phyloP scores from a whole-genome alignment of 2,888 invertebrate genomes.

The Tipula vernalis region DNA sequence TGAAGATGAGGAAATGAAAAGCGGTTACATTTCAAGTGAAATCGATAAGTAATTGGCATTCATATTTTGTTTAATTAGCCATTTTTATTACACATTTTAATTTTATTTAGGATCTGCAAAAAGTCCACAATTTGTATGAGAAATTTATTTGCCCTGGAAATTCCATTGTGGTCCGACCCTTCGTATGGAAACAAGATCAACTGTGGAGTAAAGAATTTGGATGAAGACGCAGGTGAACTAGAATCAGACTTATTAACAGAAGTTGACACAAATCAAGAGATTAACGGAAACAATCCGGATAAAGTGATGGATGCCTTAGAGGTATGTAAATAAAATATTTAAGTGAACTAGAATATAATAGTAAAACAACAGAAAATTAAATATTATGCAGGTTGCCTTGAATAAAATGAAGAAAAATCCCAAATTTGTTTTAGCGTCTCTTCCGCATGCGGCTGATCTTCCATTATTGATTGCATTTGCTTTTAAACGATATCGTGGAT shows the following conservation, averaged over 20 bases:
- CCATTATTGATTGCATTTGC: constrained; percentile 27
- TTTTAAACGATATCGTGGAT: constrained; percentile 24
- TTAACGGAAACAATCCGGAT: constrained; percentile 21
- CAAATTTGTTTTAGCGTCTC: constrained; percentile 25
- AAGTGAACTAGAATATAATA: not conserved
- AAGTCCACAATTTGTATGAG: constrained; percentile 18
- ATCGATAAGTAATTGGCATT: not conserved
- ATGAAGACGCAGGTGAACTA: not conserved
- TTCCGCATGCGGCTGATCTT: constrained; percentile 25
- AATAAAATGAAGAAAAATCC: constrained; percentile 22
- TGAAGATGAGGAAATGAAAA: constrained; percentile 14
- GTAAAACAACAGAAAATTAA: not conserved
- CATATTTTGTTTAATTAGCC: not conserved
- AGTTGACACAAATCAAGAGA: not conserved
- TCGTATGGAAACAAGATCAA: not conserved
- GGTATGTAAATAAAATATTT: not conserved
- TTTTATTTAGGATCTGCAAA: constrained; percentile 11
- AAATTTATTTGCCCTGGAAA: constrained; percentile 17
- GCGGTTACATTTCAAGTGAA: constrained; percentile 10
- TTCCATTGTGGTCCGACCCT: constrained; percentile 14
- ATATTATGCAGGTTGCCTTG: constrained; percentile 18
- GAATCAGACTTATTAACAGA: not conserved
- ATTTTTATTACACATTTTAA: not conserved
- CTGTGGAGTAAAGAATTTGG: not conserved
- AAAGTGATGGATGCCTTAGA: constrained; percentile 24